Conservation (phyloP, 2,888 invertebrate species). For the Drosophila peninsularis region DNA sequence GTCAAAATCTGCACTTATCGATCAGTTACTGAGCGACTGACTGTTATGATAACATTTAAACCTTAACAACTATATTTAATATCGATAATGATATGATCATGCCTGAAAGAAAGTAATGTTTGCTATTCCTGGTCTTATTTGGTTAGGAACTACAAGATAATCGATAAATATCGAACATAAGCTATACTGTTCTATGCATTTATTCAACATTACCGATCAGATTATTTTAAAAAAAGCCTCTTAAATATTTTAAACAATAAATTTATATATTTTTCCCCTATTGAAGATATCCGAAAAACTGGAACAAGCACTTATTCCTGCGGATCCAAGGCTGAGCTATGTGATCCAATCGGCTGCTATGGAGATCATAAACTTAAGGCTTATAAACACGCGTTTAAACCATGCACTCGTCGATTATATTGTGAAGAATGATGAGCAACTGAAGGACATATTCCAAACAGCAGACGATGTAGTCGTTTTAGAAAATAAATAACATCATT, state of each 20-base stretch:
- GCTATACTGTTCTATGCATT: no score
- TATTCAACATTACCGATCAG: no score
- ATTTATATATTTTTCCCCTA: no score
- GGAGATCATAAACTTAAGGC: constrained; percentile 42
- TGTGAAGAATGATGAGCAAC: constrained; percentile 18
- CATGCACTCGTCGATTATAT: constrained; percentile 42
- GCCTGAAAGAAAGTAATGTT: neutral
- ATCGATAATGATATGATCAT: neutral
- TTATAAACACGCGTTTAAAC: constrained; percentile 38
- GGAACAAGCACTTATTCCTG: constrained; percentile 31
- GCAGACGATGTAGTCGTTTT: neutral
- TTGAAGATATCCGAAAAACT: constrained; percentile 37
- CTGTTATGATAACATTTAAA: neutral
- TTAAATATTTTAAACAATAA: no score
- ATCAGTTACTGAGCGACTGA: no score
- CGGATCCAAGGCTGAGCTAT: constrained; percentile 23
- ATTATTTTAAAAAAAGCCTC: no score
- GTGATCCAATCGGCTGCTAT: constrained; percentile 42
- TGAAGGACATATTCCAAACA: neutral
- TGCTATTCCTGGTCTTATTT: neutral
- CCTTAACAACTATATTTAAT: neutral
- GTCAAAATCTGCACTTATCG: neutral
- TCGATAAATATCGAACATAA: no score
- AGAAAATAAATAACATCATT: neutral
- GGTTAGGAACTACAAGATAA: no score